These are phyloP conservation scores for Antheraea yamamai DNA, from an alignment of 2,888 invertebrate genomes.

Conservation along the genomic window DNA sequence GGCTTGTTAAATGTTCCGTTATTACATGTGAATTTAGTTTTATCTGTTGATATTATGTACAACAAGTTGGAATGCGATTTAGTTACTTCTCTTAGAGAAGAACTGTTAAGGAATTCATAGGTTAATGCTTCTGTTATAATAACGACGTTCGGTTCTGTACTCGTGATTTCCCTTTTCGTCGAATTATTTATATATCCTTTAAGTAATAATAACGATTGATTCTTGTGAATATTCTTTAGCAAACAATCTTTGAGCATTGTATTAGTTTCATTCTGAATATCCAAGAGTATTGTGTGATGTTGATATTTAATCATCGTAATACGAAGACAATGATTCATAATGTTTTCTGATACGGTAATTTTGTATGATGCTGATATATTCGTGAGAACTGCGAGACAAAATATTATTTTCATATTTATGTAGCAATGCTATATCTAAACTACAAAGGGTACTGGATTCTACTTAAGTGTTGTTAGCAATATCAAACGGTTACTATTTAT, in stretches of 20 bases:
- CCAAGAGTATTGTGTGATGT: slow-evolving; percentile 22
- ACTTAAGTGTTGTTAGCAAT: neutral
- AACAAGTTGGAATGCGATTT: slow-evolving; percentile 36
- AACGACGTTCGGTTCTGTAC: slow-evolving; percentile 34
- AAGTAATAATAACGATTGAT: slow-evolving; percentile 24
- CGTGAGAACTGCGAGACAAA: neutral
- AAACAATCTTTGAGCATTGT: slow-evolving; percentile 26
- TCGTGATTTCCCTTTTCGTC: slow-evolving; percentile 15
- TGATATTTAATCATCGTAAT: neutral
- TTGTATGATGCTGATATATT: slow-evolving; percentile 6
- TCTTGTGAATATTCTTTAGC: slow-evolving; percentile 12
- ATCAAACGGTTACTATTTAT: neutral
- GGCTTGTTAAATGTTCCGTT: slow-evolving; percentile 31
- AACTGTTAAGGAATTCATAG: slow-evolving; percentile 28
- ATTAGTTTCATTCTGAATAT: slow-evolving; percentile 23
- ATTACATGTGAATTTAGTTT: slow-evolving; percentile 15
- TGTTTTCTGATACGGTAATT: slow-evolving; percentile 8
- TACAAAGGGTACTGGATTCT: neutral
- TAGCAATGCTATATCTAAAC: neutral
- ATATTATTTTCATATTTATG: neutral
- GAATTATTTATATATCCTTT: slow-evolving; percentile 16
- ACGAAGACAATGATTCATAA: slow-evolving; percentile 8
- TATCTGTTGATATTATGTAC: slow-evolving; percentile 41
- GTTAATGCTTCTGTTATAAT: slow-evolving; percentile 35
- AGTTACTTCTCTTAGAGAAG: slow-evolving; percentile 23